Conservation (phyloP, 2,113 vertebrate species). For the Bufo bufo region DNA sequence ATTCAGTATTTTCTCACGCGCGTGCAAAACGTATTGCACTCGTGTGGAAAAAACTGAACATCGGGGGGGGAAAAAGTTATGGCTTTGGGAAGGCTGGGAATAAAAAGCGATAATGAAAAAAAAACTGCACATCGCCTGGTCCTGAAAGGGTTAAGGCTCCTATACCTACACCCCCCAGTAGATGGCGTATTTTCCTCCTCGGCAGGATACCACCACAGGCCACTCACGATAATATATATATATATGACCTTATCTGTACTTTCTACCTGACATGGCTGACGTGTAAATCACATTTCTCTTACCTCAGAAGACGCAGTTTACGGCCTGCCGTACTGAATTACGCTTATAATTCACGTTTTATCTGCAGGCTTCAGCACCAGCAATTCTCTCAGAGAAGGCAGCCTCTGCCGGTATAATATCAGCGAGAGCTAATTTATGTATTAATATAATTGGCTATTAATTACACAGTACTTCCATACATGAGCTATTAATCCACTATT, state of each 20-base stretch:
- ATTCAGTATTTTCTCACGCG: too few relatives aligned
- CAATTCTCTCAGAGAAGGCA: background rate
- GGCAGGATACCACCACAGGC: slow-evolving; percentile 8
- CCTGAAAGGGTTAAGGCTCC: too few relatives aligned
- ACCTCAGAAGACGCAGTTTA: background rate
- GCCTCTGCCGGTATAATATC: background rate
- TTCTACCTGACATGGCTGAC: background rate
- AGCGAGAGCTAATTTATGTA: background rate
- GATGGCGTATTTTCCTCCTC: background rate
- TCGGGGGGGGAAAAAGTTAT: too few relatives aligned
- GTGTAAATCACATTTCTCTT: slow-evolving; percentile 6
- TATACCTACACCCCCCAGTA: background rate
- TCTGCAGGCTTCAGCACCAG: background rate
- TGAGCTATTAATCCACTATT: background rate
- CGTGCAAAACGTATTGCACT: too few relatives aligned
- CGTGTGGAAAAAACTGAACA: too few relatives aligned
- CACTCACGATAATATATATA: background rate
- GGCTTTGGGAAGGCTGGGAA: too few relatives aligned
- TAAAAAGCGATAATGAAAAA: too few relatives aligned
- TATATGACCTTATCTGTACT: slow-evolving; percentile 4
- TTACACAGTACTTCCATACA: background rate
- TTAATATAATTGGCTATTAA: background rate
- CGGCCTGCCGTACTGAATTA: background rate
- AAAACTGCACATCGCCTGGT: too few relatives aligned
- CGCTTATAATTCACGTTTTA: background rate